Conservation (phyloP, 2,113 vertebrate genomes). For the Galeopterus variegatus region DNA sequence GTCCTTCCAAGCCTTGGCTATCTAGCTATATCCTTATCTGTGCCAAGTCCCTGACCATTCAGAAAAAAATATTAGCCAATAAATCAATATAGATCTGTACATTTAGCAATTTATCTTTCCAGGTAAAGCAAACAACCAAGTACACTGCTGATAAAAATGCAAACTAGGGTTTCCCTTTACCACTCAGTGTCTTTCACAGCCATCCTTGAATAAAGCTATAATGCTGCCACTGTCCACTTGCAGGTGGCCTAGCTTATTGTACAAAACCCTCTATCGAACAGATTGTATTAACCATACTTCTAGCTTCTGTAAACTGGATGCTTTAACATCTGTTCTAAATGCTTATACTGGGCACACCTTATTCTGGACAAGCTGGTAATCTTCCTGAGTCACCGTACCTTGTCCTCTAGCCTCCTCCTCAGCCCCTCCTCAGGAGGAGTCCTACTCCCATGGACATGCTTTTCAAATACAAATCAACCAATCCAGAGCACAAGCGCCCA, state of each 20-base stretch:
- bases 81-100: background rate
- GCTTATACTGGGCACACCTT: background rate
- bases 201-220: background rate
- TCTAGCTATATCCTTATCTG: background rate
- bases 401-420: background rate
- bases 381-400: too few relatives aligned
- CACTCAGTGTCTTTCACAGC: background rate
- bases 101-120: background rate
- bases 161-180: background rate
- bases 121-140: background rate
- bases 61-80: background rate
- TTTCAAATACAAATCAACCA: background rate
- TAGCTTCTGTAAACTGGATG: background rate
- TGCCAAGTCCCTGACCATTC: background rate
- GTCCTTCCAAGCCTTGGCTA: background rate
- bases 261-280: background rate
- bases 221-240: background rate
- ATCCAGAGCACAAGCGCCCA: background rate
- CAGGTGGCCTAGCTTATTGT: background rate
- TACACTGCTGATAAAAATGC: background rate
- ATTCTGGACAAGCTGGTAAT: background rate
- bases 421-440: background rate
- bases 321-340: background rate
- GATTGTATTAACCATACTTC: background rate
- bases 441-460: accelerated